Base-by-base conservation (phyloP, 2,888 invertebrate species). In the Tridacna crocea region DNA sequence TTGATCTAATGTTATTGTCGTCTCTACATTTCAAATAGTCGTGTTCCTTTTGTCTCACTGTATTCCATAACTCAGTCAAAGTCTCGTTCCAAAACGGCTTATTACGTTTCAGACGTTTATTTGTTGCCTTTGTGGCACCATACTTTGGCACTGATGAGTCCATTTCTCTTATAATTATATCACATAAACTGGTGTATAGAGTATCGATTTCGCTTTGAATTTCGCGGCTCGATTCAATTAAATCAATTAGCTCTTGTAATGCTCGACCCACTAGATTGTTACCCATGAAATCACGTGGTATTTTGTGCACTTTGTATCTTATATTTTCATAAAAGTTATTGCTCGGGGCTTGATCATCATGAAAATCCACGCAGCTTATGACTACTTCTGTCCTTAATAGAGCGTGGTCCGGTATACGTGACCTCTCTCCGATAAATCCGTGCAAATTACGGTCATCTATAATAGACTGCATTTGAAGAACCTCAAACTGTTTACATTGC, bases 61-160 rank as follows among this genome's bases (percentile, higher is more conserved):
- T 26, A 15, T 65, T 65, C 82, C 82, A 79, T 46, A 82, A 17
- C 15, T 65, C 19, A 24, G 22, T n/a, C 55, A 79, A 68, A n/a
- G 51, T 27, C 12, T 82, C 79, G 66, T 75, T 70, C 78, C 82
- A 82, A 55, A 60, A 82, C 3, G 75, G 75, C 63, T 75, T 79
- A 48, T 72, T 58, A 15, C n/a, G 22, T 61, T 73, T 78, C 17
- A 27, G 48, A 15, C 82, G 70, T 79, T 76, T 75, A 17, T 47
- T 61, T n/a, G 75, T 66, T 66, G n/a, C 17, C 27, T 75, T 78
- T 46, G 63, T 61, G 10, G 36, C 26, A 22, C 60, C 47, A 75
- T 46, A 79, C 46, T n/a, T 68, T 6, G 82, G 79, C 0, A 82
- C 74, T 11, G 48, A 46, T 10, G 15, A 24, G 65, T 79, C 36